Conservation (phyloP, 1,140 invertebrate genomes). For the Carposina sasakii region DNA sequence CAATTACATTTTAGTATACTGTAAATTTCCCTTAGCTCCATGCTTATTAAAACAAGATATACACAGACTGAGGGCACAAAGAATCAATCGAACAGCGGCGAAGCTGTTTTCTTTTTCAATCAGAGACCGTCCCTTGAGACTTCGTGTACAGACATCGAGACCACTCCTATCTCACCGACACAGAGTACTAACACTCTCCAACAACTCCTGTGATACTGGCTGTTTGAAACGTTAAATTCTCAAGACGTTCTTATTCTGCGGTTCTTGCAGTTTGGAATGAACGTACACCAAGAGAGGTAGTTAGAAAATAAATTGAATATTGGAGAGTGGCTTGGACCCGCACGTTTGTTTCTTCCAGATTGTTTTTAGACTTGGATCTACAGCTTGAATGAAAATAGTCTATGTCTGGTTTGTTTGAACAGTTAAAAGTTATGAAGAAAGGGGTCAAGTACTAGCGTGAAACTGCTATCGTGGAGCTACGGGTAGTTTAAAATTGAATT, state of each 20-base stretch:
- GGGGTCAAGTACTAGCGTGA: too few relatives aligned
- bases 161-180: slow-evolving; percentile 22
- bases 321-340: slow-evolving; percentile 31
- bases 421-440: too few relatives aligned
- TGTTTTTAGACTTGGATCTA: too few relatives aligned
- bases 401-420: too few relatives aligned
- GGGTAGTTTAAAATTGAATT: too few relatives aligned
- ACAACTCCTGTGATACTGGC: slow-evolving; percentile 10
- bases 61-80: slow-evolving; percentile 38
- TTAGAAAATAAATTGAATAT: slow-evolving; percentile 65
- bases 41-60: too few relatives aligned
- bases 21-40: too few relatives aligned
- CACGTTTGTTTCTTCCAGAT: slow-evolving; percentile 22
- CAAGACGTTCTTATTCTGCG: slow-evolving; percentile 18
- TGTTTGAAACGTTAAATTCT: not conserved
- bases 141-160: slow-evolving; percentile 29
- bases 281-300: slow-evolving; percentile 30
- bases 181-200: slow-evolving; percentile 20
- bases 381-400: too few relatives aligned
- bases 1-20: too few relatives aligned
- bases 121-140: slow-evolving; percentile 50
- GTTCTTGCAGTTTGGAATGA: slow-evolving; percentile 14
- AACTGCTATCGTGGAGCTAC: too few relatives aligned
- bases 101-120: slow-evolving; percentile 67
- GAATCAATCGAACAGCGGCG: slow-evolving; percentile 57